Percentiles rank a stretch among this genome's conserved stretches.
Evolutionary conservation across 2,797 vertebrate genomes (phyloP).

Genomic region (Valencia hispanica): DNA sequence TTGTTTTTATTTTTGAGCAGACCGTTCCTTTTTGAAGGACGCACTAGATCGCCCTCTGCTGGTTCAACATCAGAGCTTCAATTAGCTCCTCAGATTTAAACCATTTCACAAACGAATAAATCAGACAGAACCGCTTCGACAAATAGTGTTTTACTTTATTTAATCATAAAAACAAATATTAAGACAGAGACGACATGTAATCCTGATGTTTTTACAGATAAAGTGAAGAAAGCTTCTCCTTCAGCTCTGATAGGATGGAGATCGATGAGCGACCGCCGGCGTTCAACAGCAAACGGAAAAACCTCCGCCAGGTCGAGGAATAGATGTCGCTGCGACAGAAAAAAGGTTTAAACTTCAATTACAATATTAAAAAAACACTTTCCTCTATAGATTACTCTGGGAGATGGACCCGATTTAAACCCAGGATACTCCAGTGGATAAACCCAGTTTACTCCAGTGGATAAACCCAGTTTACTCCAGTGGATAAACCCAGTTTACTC

Average conservation of each 20-base stretch:
- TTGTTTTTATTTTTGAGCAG: not conserved
- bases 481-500: too few species aligned
- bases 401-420: too few species aligned
- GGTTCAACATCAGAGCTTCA: not conserved
- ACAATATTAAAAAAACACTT: not conserved
- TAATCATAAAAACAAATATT: not conserved
- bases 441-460: too few species aligned
- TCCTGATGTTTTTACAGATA: not conserved
- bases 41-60: not conserved
- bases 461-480: too few species aligned
- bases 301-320: slow-evolving; percentile 21
- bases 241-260: slow-evolving; percentile 35
- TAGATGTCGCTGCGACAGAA: slow-evolving; percentile 5
- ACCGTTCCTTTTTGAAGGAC: too few species aligned
- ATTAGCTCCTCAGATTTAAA: not conserved
- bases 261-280: not conserved
- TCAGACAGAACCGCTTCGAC: not conserved
- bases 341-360: not conserved
- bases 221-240: slow-evolving; percentile 15
- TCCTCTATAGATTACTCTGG: not conserved
- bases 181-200: not conserved
- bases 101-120: not conserved
- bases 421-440: not conserved
- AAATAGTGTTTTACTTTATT: not conserved
- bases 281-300: slow-evolving; percentile 45